Base-by-base conservation (phyloP, 2,113 vertebrate genomes). In the Oncorhynchus gorbuscha region DNA sequence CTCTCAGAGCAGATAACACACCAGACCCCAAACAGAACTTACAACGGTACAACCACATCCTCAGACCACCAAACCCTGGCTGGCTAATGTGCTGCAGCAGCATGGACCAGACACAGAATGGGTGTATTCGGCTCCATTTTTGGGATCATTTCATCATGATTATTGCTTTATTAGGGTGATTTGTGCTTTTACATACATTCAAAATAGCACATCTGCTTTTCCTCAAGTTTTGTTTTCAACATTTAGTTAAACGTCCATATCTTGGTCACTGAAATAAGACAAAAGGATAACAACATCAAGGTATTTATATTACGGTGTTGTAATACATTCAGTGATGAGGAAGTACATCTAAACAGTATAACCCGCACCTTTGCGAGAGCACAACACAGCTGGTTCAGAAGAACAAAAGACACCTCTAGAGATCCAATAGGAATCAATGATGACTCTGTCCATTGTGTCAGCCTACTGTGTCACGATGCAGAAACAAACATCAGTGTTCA, bases 1-100 rank as follows among this genome's bases (percentile, higher is more conserved):
- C 91, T 88, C 84, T 76, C 71, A 85, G 84, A 68, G 67, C 76
- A 91, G 90, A 89, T 90, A 92, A 90, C 76, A 84, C 77, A 61
- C 68, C 73, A 12, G 39, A 45, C 87, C 86, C 90, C 85, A 90
- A 91, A 70, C 83, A 30, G 39, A 68, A 39, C 18, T 73, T 66
- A 71, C 69, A 45, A 45, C 9, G 0, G 39, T 45, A 45, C 39
- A 76, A 80, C 70, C 20, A 8, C 30, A 6, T 3, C 30, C 39
- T 69, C 64, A 71, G 13, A 72, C 12, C 13, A 18, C 13, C 16
- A 55, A 55, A 55, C 49, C 14, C 16, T 16, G 14, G 49, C 45
- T 69, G 69, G 71, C 78, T 81, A 79, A 64, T 77, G 72, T 79
- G 75, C 39, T 74, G 77, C 75, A 74, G 59, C 59, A 62, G 59